Evolutionary conservation across 2,888 invertebrate genomes (phyloP).

Genomic region (Eretmocerus hayati): DNA sequence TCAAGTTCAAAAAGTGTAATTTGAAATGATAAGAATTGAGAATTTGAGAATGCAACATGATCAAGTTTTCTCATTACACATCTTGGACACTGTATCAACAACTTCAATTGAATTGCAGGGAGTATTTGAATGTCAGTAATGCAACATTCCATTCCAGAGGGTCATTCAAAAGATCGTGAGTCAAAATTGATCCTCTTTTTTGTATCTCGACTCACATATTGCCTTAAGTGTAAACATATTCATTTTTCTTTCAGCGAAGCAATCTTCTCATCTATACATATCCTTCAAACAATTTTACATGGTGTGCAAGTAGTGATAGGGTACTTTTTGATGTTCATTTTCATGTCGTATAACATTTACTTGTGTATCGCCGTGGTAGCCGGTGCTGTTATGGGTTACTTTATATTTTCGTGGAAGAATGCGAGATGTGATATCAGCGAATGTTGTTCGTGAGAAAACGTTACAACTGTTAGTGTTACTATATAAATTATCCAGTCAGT

Average conservation of each 20-base stretch:
- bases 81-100: neutral
- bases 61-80: too few relatives aligned
- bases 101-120: constrained; percentile 15
- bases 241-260: constrained; percentile 34
- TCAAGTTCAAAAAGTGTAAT: too few relatives aligned
- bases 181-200: too few relatives aligned
- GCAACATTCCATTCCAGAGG: too few relatives aligned
- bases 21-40: too few relatives aligned
- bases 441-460: constrained; percentile 33
- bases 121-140: constrained; percentile 27
- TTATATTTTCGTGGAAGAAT: constrained; percentile 38
- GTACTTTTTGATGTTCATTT: constrained; percentile 57
- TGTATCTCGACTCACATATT: too few relatives aligned
- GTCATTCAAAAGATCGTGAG: too few relatives aligned
- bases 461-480: too few relatives aligned
- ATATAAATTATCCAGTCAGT: too few relatives aligned
- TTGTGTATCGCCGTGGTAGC: constrained; percentile 51
- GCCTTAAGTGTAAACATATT: too few relatives aligned
- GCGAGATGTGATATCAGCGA: constrained; percentile 29
- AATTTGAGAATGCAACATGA: too few relatives aligned
- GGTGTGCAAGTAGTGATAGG: constrained; percentile 48
- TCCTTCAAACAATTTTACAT: constrained; percentile 36
- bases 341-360: constrained; percentile 60
- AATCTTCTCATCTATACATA: constrained; percentile 35
- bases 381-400: constrained; percentile 53